Evolutionary conservation across 2,888 invertebrate genomes (phyloP), one percentile per base, ranked within the genome.

Genomic region (Oconnorella tubifera): DNA sequence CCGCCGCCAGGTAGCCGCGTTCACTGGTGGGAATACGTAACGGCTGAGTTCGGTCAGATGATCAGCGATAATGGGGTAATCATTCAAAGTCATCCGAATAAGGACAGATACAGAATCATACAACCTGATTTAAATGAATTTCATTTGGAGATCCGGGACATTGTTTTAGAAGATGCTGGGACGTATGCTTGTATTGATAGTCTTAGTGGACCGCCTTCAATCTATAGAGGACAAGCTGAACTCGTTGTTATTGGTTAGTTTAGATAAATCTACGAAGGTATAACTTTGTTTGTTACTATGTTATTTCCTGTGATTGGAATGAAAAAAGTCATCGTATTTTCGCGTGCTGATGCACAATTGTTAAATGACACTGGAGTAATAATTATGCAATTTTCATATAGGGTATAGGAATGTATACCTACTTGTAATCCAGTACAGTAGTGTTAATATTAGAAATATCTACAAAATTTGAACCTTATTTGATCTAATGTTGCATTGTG

Each of bases 231-330:
- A 60, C 1, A n/a, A 23, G 50, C 50, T 19, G 27, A 60, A 25
- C 60, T 60, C 29, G 50, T 60, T 32, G 60, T 60, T 28, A 28
- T 60, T 19, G 60, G 60, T 60, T n/a, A n/a, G 60, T 19, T 40
- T 40, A n/a, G n/a, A n/a, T n/a, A n/a, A n/a, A n/a, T n/a, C n/a
- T n/a, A n/a, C n/a, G n/a, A n/a, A n/a, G n/a, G n/a, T n/a, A n/a
- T n/a, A n/a, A n/a, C n/a, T n/a, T n/a, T n/a, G n/a, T n/a, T n/a
- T n/a, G n/a, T n/a, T n/a, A n/a, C n/a, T n/a, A n/a, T n/a, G n/a
- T n/a, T n/a, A n/a, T n/a, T n/a, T n/a, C n/a, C n/a, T n/a, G n/a
- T n/a, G n/a, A n/a, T n/a, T n/a, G n/a, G n/a, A n/a, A n/a, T n/a
- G n/a, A n/a, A n/a, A n/a, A n/a, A n/a, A n/a, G n/a, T n/a, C n/a